Evolutionary conservation across 2,113 vertebrate genomes (phyloP).

Genomic region (Dryoscopus gambensis): DNA sequence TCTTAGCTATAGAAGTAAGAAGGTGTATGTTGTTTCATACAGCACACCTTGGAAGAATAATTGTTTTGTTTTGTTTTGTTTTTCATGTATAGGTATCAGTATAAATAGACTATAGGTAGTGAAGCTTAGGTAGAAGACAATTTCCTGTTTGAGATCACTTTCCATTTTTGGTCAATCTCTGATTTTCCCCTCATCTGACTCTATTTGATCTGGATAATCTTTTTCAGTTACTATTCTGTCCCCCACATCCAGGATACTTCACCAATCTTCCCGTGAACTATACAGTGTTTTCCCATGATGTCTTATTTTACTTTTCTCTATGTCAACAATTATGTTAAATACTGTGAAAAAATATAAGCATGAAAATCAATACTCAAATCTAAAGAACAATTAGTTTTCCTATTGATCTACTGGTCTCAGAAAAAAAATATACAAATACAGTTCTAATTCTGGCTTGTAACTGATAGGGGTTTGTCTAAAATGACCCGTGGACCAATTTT

Average conservation of each 20-base stretch:
- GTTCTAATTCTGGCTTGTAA: neutral
- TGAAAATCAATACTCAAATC: neutral
- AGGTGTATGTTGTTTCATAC: neutral
- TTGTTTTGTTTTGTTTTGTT: neutral
- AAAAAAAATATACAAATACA: neutral
- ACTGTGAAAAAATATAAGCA: neutral
- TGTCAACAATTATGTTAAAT: neutral
- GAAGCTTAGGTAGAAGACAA: neutral
- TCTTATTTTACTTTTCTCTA: neutral
- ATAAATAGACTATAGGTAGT: neutral
- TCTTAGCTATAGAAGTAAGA: neutral
- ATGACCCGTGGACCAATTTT: neutral
- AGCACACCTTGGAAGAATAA: neutral
- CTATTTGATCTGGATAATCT: neutral
- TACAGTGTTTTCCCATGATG: neutral
- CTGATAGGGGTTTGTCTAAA: neutral
- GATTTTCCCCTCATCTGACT: neutral
- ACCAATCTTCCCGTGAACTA: neutral
- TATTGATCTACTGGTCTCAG: neutral
- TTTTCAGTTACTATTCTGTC: neutral
- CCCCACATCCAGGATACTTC: neutral
- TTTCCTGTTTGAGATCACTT: neutral
- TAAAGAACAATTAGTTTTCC: neutral
- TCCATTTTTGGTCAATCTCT: neutral
- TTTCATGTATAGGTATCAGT: neutral